Conservation (phyloP, 2,888 invertebrate species). For the Polyommatus icarus region DNA sequence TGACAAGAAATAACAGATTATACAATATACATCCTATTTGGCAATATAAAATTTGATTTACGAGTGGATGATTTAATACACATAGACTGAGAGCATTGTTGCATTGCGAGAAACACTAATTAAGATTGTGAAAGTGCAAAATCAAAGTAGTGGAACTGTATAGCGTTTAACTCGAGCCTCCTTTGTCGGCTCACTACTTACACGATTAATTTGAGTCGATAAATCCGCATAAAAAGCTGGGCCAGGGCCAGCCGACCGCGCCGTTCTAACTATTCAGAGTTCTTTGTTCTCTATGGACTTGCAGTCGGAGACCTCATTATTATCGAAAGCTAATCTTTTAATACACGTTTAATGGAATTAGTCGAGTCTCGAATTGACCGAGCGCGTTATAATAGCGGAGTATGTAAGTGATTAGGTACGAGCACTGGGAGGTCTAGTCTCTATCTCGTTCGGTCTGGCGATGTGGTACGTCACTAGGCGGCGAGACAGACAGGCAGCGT, state of each 20-base stretch:
- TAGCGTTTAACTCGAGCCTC: slow-evolving; percentile 76
- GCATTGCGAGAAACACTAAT: slow-evolving; percentile 51
- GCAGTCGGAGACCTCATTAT: slow-evolving; percentile 44
- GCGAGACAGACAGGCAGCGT: slow-evolving; percentile 74
- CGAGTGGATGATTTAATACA: background rate
- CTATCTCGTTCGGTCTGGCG: slow-evolving; percentile 49
- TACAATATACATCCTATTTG: background rate
- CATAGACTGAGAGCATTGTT: background rate
- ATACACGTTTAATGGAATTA: slow-evolving; percentile 46
- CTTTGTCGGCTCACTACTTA: slow-evolving; percentile 69
- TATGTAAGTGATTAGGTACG: slow-evolving; percentile 48
- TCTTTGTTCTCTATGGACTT: slow-evolving; percentile 63
- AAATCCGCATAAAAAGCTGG: slow-evolving; percentile 77
- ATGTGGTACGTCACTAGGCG: slow-evolving; percentile 56
- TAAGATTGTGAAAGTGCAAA: slow-evolving; percentile 37
- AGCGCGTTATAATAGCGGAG: slow-evolving; percentile 49
- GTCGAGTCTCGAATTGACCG: slow-evolving; percentile 45
- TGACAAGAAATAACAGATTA: no score
- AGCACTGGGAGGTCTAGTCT: slow-evolving; percentile 52
- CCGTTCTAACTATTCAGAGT: slow-evolving; percentile 67
- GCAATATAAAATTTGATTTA: background rate
- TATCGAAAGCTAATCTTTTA: slow-evolving; percentile 54
- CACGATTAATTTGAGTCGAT: slow-evolving; percentile 80
- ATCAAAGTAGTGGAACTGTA: slow-evolving; percentile 65
- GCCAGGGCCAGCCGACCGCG: slow-evolving; percentile 69